Evolutionary conservation across 2,888 invertebrate species (phyloP).

Genomic region (Andrena flavipes): DNA sequence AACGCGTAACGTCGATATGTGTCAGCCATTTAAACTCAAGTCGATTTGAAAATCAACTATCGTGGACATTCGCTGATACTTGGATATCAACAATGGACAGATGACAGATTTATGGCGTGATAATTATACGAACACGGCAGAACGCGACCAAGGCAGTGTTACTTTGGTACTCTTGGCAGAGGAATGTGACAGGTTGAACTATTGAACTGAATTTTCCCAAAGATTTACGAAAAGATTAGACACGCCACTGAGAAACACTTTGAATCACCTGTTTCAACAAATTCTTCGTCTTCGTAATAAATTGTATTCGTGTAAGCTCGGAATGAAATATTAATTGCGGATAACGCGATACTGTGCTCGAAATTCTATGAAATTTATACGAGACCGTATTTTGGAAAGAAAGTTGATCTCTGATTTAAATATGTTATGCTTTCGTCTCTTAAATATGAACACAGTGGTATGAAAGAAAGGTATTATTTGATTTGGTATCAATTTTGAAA

Average conservation of each 20-base stretch:
- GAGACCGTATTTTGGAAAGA: too few species aligned
- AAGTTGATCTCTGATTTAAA: too few species aligned
- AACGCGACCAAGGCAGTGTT: not conserved
- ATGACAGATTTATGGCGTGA: not conserved
- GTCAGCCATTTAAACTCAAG: conserved; percentile 13
- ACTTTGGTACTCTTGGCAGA: not conserved
- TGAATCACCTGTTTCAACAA: too few species aligned
- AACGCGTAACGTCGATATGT: conserved; percentile 26
- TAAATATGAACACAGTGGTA: too few species aligned
- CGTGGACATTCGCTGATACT: conserved; percentile 24
- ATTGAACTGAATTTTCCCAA: not conserved
- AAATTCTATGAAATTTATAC: too few species aligned
- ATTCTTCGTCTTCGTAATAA: too few species aligned
- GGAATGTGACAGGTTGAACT: not conserved
- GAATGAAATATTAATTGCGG: too few species aligned
- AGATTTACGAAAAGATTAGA: not conserved
- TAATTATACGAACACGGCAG: conserved; percentile 14
- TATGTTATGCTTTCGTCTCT: too few species aligned
- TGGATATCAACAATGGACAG: conserved; percentile 36
- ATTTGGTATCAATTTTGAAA: too few species aligned
- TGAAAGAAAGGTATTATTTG: too few species aligned
- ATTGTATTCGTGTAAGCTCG: too few species aligned
- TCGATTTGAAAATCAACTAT: conserved; percentile 26
- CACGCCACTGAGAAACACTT: not conserved
- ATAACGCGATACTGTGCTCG: too few species aligned